A percentile compares a stretch with the other conserved stretches of the same genome.
Evolutionary conservation across 2,113 vertebrate species (phyloP).

Genomic region (Osmerus eperlanus): DNA sequence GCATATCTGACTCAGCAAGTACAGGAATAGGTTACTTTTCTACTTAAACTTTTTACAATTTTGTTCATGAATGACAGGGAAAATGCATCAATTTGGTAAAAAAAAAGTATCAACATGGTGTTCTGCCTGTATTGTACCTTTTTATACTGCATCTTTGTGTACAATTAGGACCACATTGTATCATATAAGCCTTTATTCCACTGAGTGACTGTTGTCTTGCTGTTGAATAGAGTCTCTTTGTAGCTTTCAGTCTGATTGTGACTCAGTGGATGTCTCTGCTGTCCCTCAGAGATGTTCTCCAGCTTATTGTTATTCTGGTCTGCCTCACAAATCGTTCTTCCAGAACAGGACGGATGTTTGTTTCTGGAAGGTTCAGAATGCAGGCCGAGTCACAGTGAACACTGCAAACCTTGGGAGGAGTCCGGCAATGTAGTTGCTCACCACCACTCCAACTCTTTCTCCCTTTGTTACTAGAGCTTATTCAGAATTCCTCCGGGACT

Average conservation of each 20-base stretch:
- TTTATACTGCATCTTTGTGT: not conserved
- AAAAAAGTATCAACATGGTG: no score
- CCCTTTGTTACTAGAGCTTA: constrained; percentile 31
- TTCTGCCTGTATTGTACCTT: not conserved
- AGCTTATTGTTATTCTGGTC: constrained; percentile 4
- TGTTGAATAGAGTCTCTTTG: not conserved
- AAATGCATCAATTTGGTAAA: not conserved
- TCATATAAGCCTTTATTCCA: not conserved
- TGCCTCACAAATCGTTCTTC: constrained; percentile 13
- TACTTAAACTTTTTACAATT: not conserved
- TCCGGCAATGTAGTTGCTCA: constrained; percentile 20
- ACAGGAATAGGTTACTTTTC: no score
- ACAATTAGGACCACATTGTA: not conserved
- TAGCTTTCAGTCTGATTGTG: constrained; percentile 7
- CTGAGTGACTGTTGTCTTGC: not conserved
- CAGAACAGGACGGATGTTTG: constrained; percentile 25
- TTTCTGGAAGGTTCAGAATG: constrained; percentile 29
- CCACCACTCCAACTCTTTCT: constrained; percentile 11
- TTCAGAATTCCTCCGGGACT: constrained; percentile 34
- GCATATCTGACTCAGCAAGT: no score
- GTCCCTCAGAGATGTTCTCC: not conserved
- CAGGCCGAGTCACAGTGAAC: constrained; percentile 13
- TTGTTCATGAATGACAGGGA: not conserved
- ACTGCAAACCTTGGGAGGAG: constrained; percentile 24
- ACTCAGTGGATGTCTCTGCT: not conserved